Conservation (phyloP, 2,888 invertebrate species). For the Spilarctia lutea region DNA sequence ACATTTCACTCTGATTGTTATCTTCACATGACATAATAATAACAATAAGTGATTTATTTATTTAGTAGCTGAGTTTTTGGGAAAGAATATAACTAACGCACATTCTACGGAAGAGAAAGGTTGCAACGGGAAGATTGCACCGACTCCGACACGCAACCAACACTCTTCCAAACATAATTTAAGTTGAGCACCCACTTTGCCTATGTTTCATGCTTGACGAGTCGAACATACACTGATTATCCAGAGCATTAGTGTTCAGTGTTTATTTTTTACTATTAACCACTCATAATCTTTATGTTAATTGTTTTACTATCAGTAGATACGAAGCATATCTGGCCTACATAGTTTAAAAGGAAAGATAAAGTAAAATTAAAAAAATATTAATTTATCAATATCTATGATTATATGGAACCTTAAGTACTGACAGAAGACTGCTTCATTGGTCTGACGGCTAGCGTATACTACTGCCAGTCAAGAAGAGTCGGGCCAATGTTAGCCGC, state of each 20-base stretch:
- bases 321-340: neutral
- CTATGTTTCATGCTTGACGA: neutral
- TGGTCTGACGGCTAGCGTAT: too few species aligned
- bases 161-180: neutral
- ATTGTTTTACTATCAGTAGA: neutral
- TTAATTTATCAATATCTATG: too few species aligned
- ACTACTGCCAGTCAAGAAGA: too few species aligned
- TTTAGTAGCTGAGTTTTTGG: too few species aligned
- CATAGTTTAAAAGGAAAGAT: neutral
- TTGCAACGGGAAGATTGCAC: neutral
- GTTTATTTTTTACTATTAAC: neutral
- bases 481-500: too few species aligned
- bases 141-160: too few species aligned
- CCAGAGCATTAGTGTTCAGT: neutral
- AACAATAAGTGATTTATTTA: too few species aligned
- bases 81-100: neutral
- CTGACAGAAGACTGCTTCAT: too few species aligned
- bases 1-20: too few species aligned
- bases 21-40: too few species aligned
- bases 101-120: neutral
- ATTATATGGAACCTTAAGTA: too few species aligned
- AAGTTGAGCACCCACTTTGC: neutral
- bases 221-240: neutral
- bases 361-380: neutral
- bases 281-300: neutral